Evolutionary conservation across 2,888 invertebrate species (phyloP).

Genomic region (Atrina japonica): DNA sequence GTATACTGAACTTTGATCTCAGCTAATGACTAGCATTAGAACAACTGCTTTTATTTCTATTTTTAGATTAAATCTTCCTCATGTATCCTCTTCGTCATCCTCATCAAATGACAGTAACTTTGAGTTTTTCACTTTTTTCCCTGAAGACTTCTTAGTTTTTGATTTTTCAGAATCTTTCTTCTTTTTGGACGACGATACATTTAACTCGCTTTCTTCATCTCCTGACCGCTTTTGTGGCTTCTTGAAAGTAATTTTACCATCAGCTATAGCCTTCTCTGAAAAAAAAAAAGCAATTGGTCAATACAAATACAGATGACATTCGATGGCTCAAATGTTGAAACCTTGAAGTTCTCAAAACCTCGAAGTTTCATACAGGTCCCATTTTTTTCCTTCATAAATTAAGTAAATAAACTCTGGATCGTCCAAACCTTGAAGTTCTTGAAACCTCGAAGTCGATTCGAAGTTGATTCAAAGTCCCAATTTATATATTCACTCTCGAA

Average conservation of each 20-base stretch:
- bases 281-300: not conserved
- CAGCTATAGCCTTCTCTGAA: constrained; percentile 49
- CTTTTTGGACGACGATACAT: constrained; percentile 57
- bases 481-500: no score
- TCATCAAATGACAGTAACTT: constrained; percentile 65
- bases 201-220: constrained; percentile 51
- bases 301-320: no score
- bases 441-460: no score
- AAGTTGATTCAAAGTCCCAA: no score
- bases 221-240: constrained; percentile 68
- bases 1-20: no score
- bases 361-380: no score
- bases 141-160: constrained; percentile 33
- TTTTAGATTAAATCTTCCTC: constrained; percentile 3
- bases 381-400: no score
- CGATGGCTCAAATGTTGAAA: no score
- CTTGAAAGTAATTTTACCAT: constrained; percentile 65
- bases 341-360: no score
- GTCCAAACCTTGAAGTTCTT: no score
- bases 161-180: constrained; percentile 37
- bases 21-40: no score
- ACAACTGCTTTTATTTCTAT: not conserved
- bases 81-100: constrained; percentile 63
- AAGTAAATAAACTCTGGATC: no score
- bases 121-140: constrained; percentile 49